These are phyloP conservation scores for Vanessa cardui DNA, from an alignment of 2,888 invertebrate species.

Conservation along the genomic window DNA sequence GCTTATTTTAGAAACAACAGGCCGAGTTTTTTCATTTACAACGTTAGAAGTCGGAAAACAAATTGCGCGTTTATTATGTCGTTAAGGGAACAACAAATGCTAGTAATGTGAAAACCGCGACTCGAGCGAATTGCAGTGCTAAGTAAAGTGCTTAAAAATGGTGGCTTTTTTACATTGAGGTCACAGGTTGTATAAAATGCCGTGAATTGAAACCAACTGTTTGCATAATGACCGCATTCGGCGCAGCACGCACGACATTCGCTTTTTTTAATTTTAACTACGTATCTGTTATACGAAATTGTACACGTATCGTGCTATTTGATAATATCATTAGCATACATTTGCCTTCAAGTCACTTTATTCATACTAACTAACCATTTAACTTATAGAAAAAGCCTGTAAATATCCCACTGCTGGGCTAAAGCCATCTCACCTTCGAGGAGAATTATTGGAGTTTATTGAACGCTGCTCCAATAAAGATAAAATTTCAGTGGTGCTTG, in stretches of 20 bases:
- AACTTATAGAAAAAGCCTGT: too few relatives aligned
- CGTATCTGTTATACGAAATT: background rate
- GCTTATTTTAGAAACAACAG: background rate
- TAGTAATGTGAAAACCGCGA: slow-evolving; percentile 58
- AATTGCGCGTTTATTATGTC: slow-evolving; percentile 36
- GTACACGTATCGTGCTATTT: background rate
- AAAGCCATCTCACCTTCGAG: too few relatives aligned
- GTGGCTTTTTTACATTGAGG: slow-evolving; percentile 46
- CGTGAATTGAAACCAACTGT: background rate
- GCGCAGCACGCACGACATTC: background rate
- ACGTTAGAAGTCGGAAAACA: slow-evolving; percentile 30
- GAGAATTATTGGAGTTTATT: too few relatives aligned
- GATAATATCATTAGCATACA: too few relatives aligned
- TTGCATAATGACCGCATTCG: background rate
- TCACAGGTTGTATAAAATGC: slow-evolving; percentile 5
- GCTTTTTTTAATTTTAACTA: background rate
- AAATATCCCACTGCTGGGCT: too few relatives aligned
- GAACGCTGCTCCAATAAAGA: too few relatives aligned
- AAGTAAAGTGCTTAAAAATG: slow-evolving; percentile 45
- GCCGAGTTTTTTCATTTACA: slow-evolving; percentile 15
- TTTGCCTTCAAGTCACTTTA: too few relatives aligned
- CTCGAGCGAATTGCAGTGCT: slow-evolving; percentile 55
- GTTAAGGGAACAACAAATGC: slow-evolving; percentile 42
- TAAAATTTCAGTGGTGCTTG: too few relatives aligned
- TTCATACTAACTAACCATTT: too few relatives aligned